Percentiles rank a stretch among this genome's conserved stretches.
These are phyloP conservation scores for Clarias fuscus DNA, from an alignment of 2,797 vertebrate species.

Conservation along the genomic window DNA sequence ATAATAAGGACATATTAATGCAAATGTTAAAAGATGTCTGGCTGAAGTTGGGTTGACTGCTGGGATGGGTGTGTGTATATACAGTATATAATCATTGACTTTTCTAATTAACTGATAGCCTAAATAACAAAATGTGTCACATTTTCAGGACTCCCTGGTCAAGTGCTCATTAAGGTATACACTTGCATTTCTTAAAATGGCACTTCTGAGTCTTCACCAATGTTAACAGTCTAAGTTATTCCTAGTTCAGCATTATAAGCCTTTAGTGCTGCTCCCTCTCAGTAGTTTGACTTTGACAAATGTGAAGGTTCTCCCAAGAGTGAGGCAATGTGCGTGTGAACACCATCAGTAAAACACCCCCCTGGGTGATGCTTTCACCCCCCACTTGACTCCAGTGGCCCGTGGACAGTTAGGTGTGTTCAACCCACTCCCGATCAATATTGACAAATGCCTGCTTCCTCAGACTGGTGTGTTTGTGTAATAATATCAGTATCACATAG, in stretches of 20 bases:
- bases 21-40: background rate
- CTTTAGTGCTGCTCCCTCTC: constrained; percentile 16
- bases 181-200: background rate
- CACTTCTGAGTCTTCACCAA: background rate
- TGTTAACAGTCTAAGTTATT: background rate
- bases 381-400: constrained; percentile 71
- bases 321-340: constrained; percentile 43
- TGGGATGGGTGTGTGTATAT: background rate
- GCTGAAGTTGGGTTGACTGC: background rate
- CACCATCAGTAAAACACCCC: constrained; percentile 49
- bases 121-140: background rate
- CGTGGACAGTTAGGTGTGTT: constrained; percentile 65
- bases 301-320: constrained; percentile 27
- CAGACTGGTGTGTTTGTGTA: constrained; percentile 66
- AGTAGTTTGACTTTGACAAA: constrained; percentile 42
- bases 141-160: background rate
- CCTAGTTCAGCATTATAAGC: constrained; percentile 15
- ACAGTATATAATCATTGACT: background rate
- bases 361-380: constrained; percentile 56
- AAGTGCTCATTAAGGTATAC: background rate
- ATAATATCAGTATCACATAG: constrained; percentile 69
- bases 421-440: constrained; percentile 54
- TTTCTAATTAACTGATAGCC: background rate
- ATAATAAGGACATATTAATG: background rate
- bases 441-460: constrained; percentile 69